Percentiles rank a stretch among this genome's conserved stretches.
Evolutionary conservation across 2,113 vertebrate genomes (phyloP).

Genomic region (Gobio gobio): DNA sequence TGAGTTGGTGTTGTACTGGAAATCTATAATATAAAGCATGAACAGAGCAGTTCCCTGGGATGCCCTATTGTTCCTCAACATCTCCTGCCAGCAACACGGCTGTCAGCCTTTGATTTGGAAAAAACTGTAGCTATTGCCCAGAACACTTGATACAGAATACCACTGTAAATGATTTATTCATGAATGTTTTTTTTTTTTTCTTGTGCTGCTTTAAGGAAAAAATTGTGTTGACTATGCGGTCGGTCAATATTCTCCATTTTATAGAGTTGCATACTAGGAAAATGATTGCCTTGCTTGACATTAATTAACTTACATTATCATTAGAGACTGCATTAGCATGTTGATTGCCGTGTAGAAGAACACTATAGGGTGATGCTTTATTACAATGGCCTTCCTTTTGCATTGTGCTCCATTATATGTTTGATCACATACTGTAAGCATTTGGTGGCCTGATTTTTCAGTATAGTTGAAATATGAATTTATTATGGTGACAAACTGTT

Average conservation of each 20-base stretch:
- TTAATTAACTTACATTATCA: background rate
- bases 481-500: slow-evolving; percentile 27
- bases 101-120: slow-evolving; percentile 35
- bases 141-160: slow-evolving; percentile 14
- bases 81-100: background rate
- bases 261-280: background rate
- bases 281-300: background rate
- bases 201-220: slow-evolving; percentile 8
- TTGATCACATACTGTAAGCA: background rate
- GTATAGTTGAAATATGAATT: background rate
- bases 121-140: slow-evolving; percentile 28
- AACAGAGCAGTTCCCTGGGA: slow-evolving; percentile 16
- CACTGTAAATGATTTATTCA: slow-evolving; percentile 25
- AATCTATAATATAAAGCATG: slow-evolving; percentile 26
- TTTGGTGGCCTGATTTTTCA: background rate
- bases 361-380: background rate
- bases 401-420: background rate
- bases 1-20: background rate
- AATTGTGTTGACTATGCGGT: background rate
- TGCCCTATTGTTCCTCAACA: slow-evolving; percentile 20
- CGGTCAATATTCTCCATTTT: slow-evolving; percentile 12
- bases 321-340: background rate
- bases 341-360: background rate
- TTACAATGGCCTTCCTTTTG: background rate
- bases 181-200: background rate